phyloP scores from a whole-genome alignment of 2,888 invertebrate genomes.

The Polyommatus icarus region DNA sequence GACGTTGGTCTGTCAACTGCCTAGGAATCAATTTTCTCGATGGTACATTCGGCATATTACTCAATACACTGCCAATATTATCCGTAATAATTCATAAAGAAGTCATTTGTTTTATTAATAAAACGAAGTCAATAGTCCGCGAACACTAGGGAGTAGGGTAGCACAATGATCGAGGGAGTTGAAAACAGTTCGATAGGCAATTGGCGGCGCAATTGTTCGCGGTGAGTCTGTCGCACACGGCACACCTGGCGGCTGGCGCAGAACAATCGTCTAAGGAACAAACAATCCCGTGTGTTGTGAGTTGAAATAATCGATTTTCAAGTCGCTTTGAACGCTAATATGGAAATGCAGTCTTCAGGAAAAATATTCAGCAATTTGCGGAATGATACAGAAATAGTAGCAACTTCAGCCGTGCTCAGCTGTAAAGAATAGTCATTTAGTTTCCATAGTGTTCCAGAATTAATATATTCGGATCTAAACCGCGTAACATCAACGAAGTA shows the following conservation, averaged over 20 bases:
- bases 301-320: neutral
- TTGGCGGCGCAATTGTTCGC: neutral
- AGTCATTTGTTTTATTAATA: neutral
- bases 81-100: neutral
- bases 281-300: neutral
- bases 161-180: neutral
- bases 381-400: neutral
- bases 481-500: neutral
- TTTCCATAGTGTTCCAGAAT: neutral
- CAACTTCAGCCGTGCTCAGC: too few relatives aligned
- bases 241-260: constrained; percentile 1
- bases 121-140: neutral
- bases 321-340: neutral
- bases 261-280: neutral
- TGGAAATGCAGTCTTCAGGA: neutral
- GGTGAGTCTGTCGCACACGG: neutral
- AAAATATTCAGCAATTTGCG: neutral
- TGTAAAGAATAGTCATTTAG: neutral
- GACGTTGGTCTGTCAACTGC: too few relatives aligned
- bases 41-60: too few relatives aligned
- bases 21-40: too few relatives aligned
- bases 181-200: neutral
- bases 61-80: neutral
- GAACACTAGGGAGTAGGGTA: constrained; percentile 15
- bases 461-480: neutral